Evolutionary conservation across 92 coral and sea anemone species (phyloP).

Genomic region (Porites rus): DNA sequence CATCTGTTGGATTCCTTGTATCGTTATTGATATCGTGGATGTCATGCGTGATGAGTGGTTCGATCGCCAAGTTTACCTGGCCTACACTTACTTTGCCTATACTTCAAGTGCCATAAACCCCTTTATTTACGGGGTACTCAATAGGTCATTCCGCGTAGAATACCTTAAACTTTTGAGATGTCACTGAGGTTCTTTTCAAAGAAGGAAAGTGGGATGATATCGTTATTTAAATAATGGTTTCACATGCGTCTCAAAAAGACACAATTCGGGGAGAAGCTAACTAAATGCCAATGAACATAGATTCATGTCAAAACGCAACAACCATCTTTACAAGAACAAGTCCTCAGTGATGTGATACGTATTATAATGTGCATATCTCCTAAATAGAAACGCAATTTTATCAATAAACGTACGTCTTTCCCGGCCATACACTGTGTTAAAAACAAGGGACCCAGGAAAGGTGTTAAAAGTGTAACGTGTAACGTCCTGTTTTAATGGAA

Average conservation of each 20-base stretch:
- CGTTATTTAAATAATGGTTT: background rate
- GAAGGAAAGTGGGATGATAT: background rate
- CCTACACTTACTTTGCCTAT: slow-evolving; percentile 82
- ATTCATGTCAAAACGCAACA: too few species aligned
- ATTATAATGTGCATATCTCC: too few species aligned
- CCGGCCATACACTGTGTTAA: too few species aligned
- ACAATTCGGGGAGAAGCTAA: background rate
- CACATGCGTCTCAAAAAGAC: background rate
- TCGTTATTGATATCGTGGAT: slow-evolving; percentile 77
- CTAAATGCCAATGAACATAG: too few species aligned
- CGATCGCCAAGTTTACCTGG: slow-evolving; percentile 76
- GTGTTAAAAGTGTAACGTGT: too few species aligned
- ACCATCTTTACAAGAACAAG: background rate
- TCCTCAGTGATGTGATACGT: too few species aligned
- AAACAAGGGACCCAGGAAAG: too few species aligned
- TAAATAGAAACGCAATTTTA: too few species aligned
- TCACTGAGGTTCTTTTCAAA: background rate
- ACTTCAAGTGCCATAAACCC: slow-evolving; percentile 87
- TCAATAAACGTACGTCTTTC: too few species aligned
- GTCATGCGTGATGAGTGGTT: slow-evolving; percentile 64
- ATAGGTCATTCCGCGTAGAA: slow-evolving; percentile 73
- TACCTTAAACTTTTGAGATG: slow-evolving; percentile 27
- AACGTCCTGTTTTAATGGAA: too few species aligned
- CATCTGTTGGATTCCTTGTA: slow-evolving; percentile 84
- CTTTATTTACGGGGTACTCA: slow-evolving; percentile 80